Conservation (phyloP, 2,113 vertebrate genomes). For the Colinus virginianus region DNA sequence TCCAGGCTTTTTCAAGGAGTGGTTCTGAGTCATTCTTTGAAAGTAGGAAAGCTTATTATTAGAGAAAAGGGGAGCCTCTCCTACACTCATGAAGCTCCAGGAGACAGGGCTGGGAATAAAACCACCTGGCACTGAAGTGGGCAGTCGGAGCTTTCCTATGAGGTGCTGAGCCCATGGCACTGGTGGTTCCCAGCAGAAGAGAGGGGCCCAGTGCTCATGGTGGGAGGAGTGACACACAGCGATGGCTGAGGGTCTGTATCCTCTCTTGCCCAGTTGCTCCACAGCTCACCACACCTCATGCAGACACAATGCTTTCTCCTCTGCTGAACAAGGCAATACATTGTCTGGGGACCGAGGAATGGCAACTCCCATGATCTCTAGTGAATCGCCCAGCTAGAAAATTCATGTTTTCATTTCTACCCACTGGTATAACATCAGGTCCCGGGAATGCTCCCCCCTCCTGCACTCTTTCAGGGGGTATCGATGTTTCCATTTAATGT, state of each 20-base stretch:
- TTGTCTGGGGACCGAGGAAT: background rate
- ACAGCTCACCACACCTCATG: background rate
- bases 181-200: background rate
- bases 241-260: background rate
- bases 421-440: conserved; percentile 60
- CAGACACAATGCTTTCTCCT: background rate
- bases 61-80: background rate
- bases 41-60: background rate
- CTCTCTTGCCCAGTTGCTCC: background rate
- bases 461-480: conserved; percentile 66
- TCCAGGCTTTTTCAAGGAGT: background rate
- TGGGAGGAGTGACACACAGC: background rate
- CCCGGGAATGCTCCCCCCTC: conserved; percentile 60
- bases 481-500: conserved; percentile 75
- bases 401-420: conserved; percentile 53
- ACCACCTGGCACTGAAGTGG: too few relatives aligned
- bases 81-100: background rate
- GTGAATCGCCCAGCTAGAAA: conserved; percentile 26
- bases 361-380: conserved; percentile 11
- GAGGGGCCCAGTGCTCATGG: accelerated
- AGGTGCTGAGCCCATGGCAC: accelerated
- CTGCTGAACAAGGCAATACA: background rate
- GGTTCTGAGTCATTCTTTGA: background rate
- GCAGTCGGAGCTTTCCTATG: background rate
- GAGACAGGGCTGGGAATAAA: background rate